phyloP scores from a whole-genome alignment of 2,797 vertebrate genomes.

The Sternarchorhynchus goeldii region DNA sequence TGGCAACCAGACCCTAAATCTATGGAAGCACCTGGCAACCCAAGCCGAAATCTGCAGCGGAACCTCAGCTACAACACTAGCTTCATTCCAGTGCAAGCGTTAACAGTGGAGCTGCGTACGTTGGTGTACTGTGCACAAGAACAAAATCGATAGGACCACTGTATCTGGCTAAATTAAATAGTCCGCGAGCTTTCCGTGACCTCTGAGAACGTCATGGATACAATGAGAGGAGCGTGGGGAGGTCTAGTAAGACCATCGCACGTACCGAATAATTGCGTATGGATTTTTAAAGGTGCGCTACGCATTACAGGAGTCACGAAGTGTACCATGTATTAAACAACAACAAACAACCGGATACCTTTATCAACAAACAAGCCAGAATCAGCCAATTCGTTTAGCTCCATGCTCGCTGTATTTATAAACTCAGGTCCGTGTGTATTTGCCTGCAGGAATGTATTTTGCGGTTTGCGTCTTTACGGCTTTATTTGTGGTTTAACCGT shows the following conservation, averaged over 20 bases:
- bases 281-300: background rate
- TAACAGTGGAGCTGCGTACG: slow-evolving; percentile 32
- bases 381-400: no score
- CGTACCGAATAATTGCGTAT: background rate
- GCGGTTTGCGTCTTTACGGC: slow-evolving; percentile 36
- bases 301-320: background rate
- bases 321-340: no score
- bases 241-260: background rate
- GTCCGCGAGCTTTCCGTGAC: slow-evolving; percentile 41
- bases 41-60: no score
- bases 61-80: slow-evolving; percentile 37
- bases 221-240: background rate
- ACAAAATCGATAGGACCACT: slow-evolving; percentile 36
- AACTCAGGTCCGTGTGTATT: no score
- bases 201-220: background rate
- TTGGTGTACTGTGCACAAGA: slow-evolving; percentile 54
- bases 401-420: no score
- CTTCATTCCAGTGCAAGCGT: slow-evolving; percentile 62
- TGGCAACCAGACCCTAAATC: slow-evolving; percentile 7
- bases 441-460: no score
- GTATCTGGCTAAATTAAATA: slow-evolving; percentile 33
- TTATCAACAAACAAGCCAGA: no score
- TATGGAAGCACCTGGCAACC: no score
- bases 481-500: background rate
- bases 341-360: no score